phyloP scores from a whole-genome alignment of 2,113 vertebrate species.

The Ceyx margarethae region DNA sequence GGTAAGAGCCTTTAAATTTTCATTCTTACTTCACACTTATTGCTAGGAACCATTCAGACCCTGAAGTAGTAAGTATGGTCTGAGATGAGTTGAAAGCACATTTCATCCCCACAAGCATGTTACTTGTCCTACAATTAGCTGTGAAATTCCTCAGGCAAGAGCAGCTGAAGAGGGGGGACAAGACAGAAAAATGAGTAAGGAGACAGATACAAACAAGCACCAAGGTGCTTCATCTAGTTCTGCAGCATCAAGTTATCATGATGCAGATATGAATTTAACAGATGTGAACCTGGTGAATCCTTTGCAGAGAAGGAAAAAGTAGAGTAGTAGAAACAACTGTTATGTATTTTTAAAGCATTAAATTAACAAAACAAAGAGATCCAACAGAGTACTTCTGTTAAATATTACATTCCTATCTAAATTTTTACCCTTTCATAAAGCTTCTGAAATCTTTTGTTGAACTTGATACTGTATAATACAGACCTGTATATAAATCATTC shows the following conservation, averaged over 20 bases:
- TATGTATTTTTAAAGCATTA: slow-evolving; percentile 11
- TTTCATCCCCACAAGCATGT: neutral
- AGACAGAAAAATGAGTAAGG: neutral
- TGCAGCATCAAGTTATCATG: neutral
- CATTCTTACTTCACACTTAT: neutral
- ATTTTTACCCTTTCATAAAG: slow-evolving; percentile 39
- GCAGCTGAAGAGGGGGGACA: neutral
- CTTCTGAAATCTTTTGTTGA: slow-evolving; percentile 34
- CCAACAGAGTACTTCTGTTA: slow-evolving; percentile 7
- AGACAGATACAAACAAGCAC: neutral
- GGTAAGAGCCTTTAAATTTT: neutral
- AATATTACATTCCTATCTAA: slow-evolving; percentile 14
- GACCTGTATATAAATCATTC: slow-evolving; percentile 40
- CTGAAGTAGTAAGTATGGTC: neutral
- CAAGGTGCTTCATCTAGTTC: neutral
- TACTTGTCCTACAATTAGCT: neutral
- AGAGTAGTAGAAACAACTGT: slow-evolving; percentile 3
- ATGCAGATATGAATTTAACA: neutral
- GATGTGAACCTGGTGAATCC: neutral
- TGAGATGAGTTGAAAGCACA: neutral
- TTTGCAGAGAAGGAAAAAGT: neutral
- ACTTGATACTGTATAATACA: slow-evolving; percentile 7
- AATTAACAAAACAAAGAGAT: slow-evolving; percentile 19
- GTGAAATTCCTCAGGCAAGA: neutral
- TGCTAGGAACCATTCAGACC: neutral